Percentiles rank a stretch among this genome's conserved stretches.
phyloP scores from a whole-genome alignment of 2,113 vertebrate species.

The Sceloporus undulatus region DNA sequence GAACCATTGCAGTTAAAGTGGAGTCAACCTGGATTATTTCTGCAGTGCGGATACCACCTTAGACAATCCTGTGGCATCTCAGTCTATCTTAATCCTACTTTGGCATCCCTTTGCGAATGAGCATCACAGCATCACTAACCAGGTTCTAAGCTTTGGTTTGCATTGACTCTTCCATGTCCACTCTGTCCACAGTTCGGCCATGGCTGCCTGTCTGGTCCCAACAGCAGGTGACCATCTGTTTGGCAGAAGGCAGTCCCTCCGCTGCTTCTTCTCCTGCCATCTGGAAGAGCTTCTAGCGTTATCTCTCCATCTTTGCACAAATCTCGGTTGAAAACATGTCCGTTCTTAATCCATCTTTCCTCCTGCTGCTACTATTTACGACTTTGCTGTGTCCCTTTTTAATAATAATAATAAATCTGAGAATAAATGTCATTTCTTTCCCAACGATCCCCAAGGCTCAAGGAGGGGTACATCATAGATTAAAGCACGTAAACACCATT shows the following conservation, averaged over 20 bases:
- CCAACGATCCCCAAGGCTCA: no score
- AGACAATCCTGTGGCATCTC: no score
- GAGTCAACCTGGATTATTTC: no score
- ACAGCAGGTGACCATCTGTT: neutral
- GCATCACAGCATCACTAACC: neutral
- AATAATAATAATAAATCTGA: no score
- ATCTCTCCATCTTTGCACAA: neutral
- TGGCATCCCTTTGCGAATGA: no score
- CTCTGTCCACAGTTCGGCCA: neutral
- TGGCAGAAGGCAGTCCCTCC: neutral
- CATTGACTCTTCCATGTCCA: neutral
- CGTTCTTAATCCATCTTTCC: conserved; percentile 25
- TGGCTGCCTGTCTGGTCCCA: neutral
- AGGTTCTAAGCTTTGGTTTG: neutral
- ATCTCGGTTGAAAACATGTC: neutral
- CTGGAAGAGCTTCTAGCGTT: conserved; percentile 19
- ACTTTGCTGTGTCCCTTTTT: neutral
- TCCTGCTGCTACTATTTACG: conserved; percentile 21
- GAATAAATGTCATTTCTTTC: no score
- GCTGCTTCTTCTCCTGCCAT: neutral
- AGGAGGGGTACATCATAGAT: no score
- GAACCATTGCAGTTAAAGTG: no score
- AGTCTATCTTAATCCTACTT: no score
- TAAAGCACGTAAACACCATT: no score
- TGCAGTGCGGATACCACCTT: no score